Evolutionary conservation across 2,888 invertebrate genomes (phyloP).

Genomic region (Hoplodrina blanda): DNA sequence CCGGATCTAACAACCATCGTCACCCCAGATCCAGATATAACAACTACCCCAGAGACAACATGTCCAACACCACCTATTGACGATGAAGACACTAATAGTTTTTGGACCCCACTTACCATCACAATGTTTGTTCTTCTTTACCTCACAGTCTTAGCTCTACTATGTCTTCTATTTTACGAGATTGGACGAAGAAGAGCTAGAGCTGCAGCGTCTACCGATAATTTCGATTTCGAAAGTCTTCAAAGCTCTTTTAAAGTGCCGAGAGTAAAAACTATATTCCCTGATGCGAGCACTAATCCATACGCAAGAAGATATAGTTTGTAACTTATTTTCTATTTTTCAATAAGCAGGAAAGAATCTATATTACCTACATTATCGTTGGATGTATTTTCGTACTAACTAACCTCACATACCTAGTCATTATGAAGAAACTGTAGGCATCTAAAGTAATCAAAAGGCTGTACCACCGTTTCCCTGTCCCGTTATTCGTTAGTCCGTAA

Average conservation of each 20-base stretch:
- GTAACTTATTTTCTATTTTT: slow-evolving; percentile 5
- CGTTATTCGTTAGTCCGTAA: no score
- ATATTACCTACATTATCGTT: neutral
- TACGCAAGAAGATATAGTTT: slow-evolving; percentile 44
- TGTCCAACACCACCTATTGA: slow-evolving; percentile 32
- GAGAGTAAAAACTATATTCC: slow-evolving; percentile 56
- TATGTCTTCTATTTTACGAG: slow-evolving; percentile 58
- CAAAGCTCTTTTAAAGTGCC: slow-evolving; percentile 53
- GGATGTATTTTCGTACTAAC: neutral
- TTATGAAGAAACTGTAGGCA: neutral
- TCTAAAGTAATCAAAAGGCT: neutral
- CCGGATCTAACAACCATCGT: neutral
- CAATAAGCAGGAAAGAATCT: neutral
- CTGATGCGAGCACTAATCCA: slow-evolving; percentile 55
- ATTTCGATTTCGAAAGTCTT: slow-evolving; percentile 45
- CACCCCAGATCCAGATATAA: neutral
- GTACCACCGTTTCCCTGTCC: neutral
- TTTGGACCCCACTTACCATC: slow-evolving; percentile 66
- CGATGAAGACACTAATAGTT: slow-evolving; percentile 15
- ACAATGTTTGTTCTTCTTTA: slow-evolving; percentile 54
- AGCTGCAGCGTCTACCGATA: slow-evolving; percentile 8
- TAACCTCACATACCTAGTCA: neutral
- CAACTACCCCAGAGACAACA: neutral
- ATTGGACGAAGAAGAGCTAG: slow-evolving; percentile 54
- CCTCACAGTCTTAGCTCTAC: slow-evolving; percentile 49